Percentiles rank a stretch among this genome's conserved stretches.
phyloP scores from a whole-genome alignment of 2,113 vertebrate genomes.

The Sinocyclocheilus maitianheensis region DNA sequence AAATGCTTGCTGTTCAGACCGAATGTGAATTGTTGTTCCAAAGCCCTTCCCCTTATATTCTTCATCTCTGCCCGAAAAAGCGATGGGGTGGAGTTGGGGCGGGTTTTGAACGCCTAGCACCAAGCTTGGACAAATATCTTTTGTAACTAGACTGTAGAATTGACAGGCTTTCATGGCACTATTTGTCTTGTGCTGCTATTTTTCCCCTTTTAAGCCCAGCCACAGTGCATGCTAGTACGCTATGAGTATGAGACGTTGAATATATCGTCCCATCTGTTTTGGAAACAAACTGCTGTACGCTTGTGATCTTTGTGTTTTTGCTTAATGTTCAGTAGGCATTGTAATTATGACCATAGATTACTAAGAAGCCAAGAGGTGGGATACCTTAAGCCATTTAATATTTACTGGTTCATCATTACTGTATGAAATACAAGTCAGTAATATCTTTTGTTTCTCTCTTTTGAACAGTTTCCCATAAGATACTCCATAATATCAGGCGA shows the following conservation, averaged over 20 bases:
- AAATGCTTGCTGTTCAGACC: conserved; percentile 16
- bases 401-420: conserved; percentile 53
- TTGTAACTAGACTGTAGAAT: conserved; percentile 65
- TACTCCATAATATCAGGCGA: conserved; percentile 62
- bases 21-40: conserved; percentile 28
- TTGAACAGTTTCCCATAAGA: conserved; percentile 65
- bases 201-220: conserved; percentile 65
- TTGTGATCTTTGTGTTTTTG: conserved; percentile 73
- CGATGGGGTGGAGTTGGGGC: neutral
- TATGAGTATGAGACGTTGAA: conserved; percentile 62
- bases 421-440: conserved; percentile 59
- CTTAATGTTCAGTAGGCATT: conserved; percentile 65
- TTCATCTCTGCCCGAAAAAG: neutral
- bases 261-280: conserved; percentile 59
- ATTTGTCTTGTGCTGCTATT: conserved; percentile 68
- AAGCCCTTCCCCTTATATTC: neutral
- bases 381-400: conserved; percentile 62
- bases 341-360: conserved; percentile 60
- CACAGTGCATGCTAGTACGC: conserved; percentile 74
- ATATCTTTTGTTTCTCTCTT: conserved; percentile 42
- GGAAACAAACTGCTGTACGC: conserved; percentile 66
- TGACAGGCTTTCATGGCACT: conserved; percentile 62
- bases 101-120: conserved; percentile 4
- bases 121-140: conserved; percentile 42
- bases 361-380: conserved; percentile 48